Base-by-base conservation (phyloP, 2,797 vertebrate genomes). In the Danio jaintianensis region DNA sequence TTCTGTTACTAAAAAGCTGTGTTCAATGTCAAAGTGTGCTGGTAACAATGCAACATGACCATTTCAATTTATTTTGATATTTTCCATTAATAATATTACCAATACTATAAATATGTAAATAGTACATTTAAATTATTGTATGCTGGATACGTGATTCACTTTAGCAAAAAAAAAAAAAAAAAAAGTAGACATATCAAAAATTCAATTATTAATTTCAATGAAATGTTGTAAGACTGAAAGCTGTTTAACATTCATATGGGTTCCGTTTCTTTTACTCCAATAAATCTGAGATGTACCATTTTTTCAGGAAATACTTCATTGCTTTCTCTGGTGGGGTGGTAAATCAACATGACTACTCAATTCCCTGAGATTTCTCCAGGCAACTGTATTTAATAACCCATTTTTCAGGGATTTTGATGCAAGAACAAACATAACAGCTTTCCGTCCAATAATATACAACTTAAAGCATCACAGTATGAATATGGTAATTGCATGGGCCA, bases 351-450 rank as follows among this genome's bases (percentile, higher is more conserved):
- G 75, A 56, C 63, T 47, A 63, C 40, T 53, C 29, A 22, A 67
- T n/a, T 56, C 15, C 64, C 66, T 43, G 45, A 81, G 74, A 83
- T 82, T 61, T 78, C 22, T 75, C 71, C 52, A 63, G 76, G 80
- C 79, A 78, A 88, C 71, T 83, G 61, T 82, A 88, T 85, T 89
- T 87, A 89, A 89, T 86, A 90, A 90, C 86, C 86, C 84, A 79
- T 85, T 9, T 29, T 38, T 36, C 15, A 76, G 63, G 47, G 10
- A 52, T 47, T 47, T 47, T 10, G 13, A 40, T 7, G 40, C 48
- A 73, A 58, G 40, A 75, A 42, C 42, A 79, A 63, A 38, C 58
- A 53, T 53, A 45, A 38, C 18, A 58, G 45, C 29, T 55, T 67
- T 50, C 76, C 55, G 5, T 64, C 12, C 47, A 79, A 74, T 29